phyloP scores from a whole-genome alignment of 2,888 invertebrate genomes.

The Drosophila subquinaria region DNA sequence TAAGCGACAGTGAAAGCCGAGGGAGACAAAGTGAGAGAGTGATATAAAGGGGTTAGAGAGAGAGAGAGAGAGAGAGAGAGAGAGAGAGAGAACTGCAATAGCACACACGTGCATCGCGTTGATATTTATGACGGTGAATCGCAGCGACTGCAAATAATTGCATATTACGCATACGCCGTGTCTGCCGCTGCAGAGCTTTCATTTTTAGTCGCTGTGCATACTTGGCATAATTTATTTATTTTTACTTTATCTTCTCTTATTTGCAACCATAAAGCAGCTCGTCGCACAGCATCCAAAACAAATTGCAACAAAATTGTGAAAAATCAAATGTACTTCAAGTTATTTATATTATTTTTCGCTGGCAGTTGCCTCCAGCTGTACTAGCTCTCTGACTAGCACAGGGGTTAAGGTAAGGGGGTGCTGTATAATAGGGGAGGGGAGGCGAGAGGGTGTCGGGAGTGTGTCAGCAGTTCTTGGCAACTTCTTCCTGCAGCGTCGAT shows the following conservation, averaged over 20 bases:
- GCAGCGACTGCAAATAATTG: constrained; percentile 54
- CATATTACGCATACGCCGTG: constrained; percentile 65
- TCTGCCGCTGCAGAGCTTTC: constrained; percentile 24
- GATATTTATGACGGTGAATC: constrained; percentile 20
- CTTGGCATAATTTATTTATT: constrained; percentile 53
- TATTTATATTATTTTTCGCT: constrained; percentile 59
- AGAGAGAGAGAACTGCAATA: constrained; percentile 1
- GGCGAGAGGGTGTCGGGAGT: background rate
- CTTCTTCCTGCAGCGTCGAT: constrained; percentile 17
- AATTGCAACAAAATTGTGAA: constrained; percentile 68
- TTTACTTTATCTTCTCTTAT: constrained; percentile 35
- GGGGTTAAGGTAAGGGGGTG: background rate
- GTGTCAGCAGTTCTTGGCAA: constrained; percentile 35
- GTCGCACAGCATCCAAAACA: constrained; percentile 33
- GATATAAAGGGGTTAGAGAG: background rate
- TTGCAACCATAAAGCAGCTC: constrained; percentile 34
- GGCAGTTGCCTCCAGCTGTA: constrained; percentile 35
- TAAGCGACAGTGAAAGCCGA: constrained; percentile 1
- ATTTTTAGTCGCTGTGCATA: constrained; percentile 35
- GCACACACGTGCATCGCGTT: constrained; percentile 12
- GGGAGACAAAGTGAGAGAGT: background rate
- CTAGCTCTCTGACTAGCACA: background rate
- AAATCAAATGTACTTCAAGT: constrained; percentile 69
- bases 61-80: constrained; percentile 3
- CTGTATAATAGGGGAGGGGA: background rate